Conservation (phyloP, 2,888 invertebrate genomes). For the Cephus runcator region DNA sequence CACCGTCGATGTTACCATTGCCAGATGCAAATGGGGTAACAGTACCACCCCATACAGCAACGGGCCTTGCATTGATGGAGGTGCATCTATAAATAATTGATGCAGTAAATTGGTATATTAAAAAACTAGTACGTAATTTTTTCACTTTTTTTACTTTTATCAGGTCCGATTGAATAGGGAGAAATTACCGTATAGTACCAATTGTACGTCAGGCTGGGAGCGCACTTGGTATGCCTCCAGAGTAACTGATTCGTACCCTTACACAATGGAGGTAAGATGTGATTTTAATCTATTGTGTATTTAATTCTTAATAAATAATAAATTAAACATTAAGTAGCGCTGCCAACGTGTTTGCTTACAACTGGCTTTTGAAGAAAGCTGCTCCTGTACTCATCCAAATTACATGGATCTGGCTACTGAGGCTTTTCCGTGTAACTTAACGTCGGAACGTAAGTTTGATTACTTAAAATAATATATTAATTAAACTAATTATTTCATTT, state of each 20-base stretch:
- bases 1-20: constrained; percentile 17
- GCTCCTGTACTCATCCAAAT: constrained; percentile 29
- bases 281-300: not conserved
- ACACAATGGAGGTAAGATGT: constrained; percentile 27
- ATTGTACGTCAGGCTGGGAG: constrained; percentile 27
- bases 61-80: constrained; percentile 28
- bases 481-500: not conserved
- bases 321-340: constrained; percentile 15
- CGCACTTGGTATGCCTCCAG: constrained; percentile 21
- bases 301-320: not conserved
- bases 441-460: constrained; percentile 24
- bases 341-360: constrained; percentile 32
- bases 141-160: not conserved
- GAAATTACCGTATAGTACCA: constrained; percentile 24
- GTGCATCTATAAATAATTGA: constrained; percentile 11
- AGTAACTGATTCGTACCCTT: constrained; percentile 19
- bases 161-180: constrained; percentile 26
- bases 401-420: constrained; percentile 28
- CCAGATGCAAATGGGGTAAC: constrained; percentile 30
- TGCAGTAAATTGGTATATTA: not conserved
- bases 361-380: constrained; percentile 29
- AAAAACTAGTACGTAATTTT: not conserved
- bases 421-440: constrained; percentile 26
- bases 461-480: not conserved
- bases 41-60: constrained; percentile 24